A percentile compares a stretch with the other conserved stretches of the same genome.
Conservation (phyloP, 2,888 invertebrate species). For the Hyles lineata region DNA sequence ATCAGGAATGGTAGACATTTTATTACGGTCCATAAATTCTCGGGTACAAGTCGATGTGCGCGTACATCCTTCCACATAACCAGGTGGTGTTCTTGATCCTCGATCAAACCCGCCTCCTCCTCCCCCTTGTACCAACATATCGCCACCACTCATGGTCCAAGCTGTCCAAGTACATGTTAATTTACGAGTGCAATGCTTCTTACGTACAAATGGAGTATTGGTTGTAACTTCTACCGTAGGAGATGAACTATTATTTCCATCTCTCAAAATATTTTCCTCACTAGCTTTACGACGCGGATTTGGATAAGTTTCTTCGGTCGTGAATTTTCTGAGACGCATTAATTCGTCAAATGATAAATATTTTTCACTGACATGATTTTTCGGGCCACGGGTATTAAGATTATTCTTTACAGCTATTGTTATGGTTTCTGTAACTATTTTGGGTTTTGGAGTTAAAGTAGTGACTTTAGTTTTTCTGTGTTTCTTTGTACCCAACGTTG, state of each 20-base stretch:
- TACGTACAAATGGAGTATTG: constrained; percentile 62
- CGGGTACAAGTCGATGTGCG: constrained; percentile 78
- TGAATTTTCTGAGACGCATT: constrained; percentile 72
- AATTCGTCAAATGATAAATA: constrained; percentile 79
- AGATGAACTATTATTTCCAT: constrained; percentile 25
- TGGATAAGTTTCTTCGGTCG: constrained; percentile 46
- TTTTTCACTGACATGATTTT: constrained; percentile 63
- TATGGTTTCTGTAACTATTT: constrained; percentile 64
- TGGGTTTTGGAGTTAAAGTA: constrained; percentile 36
- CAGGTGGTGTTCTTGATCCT: constrained; percentile 70
- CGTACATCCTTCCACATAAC: constrained; percentile 76
- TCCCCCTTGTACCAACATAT: constrained; percentile 47
- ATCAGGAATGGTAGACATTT: constrained; percentile 51
- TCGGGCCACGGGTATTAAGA: constrained; percentile 40
- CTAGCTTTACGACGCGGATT: constrained; percentile 51
- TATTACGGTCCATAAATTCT: constrained; percentile 70
- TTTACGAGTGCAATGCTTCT: constrained; percentile 72
- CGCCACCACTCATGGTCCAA: constrained; percentile 51
- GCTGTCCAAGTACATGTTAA: constrained; percentile 78
- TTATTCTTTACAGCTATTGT: constrained; percentile 56
- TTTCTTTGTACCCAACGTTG: constrained; percentile 59
- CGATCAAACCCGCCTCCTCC: constrained; percentile 42
- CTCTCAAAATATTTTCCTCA: constrained; percentile 32
- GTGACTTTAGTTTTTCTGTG: constrained; percentile 52
- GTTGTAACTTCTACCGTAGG: constrained; percentile 54